Percentiles rank a stretch among this genome's conserved stretches.
These are phyloP conservation scores for Alectura lathami DNA, from an alignment of 2,113 vertebrate species.

Conservation along the genomic window DNA sequence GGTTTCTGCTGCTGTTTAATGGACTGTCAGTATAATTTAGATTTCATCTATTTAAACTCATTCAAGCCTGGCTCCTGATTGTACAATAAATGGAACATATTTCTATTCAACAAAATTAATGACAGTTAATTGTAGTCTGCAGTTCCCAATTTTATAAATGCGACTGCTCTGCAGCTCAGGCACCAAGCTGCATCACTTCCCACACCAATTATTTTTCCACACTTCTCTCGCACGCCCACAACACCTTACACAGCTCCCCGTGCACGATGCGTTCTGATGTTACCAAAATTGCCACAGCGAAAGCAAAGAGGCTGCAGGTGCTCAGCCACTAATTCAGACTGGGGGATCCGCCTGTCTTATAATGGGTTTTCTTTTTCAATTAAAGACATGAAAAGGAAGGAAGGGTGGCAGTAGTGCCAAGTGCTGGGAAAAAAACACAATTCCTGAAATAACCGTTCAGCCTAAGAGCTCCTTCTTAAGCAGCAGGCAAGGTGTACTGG, in stretches of 20 bases:
- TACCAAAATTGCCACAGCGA: background rate
- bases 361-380: background rate
- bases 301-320: background rate
- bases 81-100: conserved; percentile 83
- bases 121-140: conserved; percentile 79
- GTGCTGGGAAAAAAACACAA: background rate
- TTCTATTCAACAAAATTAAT: conserved; percentile 83
- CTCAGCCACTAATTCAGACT: background rate
- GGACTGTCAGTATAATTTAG: conserved; percentile 83
- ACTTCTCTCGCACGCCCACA: conserved; percentile 11
- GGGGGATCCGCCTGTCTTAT: background rate
- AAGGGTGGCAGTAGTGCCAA: background rate
- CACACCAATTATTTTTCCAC: conserved; percentile 66
- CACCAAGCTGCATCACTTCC: conserved; percentile 62
- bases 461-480: background rate
- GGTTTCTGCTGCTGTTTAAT: conserved; percentile 80
- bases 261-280: background rate
- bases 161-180: conserved; percentile 64
- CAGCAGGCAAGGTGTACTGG: background rate
- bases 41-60: conserved; percentile 82
- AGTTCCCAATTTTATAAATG: conserved; percentile 70
- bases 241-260: background rate
- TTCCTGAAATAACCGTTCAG: background rate
- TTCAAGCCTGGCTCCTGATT: conserved; percentile 78
- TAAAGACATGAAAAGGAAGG: background rate